Evolutionary conservation across 1,140 invertebrate genomes (phyloP).

Genomic region (Cepaea nemoralis): DNA sequence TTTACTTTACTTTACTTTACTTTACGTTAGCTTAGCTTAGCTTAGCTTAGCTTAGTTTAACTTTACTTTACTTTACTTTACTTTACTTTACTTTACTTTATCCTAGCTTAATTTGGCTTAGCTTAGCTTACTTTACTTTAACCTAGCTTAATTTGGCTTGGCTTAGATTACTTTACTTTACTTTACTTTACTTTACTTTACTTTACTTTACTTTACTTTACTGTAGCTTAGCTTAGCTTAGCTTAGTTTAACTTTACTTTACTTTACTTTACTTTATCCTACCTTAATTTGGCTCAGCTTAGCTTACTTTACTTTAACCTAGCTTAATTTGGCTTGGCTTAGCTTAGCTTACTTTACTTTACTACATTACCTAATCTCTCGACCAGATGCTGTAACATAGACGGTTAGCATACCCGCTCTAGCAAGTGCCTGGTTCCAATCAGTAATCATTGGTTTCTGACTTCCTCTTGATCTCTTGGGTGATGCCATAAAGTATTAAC

Average conservation of each 20-base stretch:
- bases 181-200: slow-evolving; percentile 16
- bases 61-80: neutral
- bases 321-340: neutral
- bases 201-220: slow-evolving; percentile 22
- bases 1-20: neutral
- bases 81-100: neutral
- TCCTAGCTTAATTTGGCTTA: neutral
- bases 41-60: slow-evolving; percentile 16
- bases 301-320: no score
- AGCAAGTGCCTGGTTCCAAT: no score
- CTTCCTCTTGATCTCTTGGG: no score
- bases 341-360: slow-evolving; percentile 27
- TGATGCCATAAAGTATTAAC: no score
- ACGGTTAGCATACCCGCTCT: no score
- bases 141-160: neutral
- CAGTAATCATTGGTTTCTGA: no score
- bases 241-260: neutral
- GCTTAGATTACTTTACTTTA: slow-evolving; percentile 6
- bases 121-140: no score
- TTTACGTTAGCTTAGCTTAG: no score
- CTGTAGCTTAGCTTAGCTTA: neutral
- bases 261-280: neutral
- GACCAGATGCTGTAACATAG: no score
- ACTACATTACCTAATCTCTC: slow-evolving; percentile 16
- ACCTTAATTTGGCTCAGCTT: neutral